Percentiles rank a stretch among this genome's conserved stretches.
Conservation (phyloP, 2,113 vertebrate genomes). For the Tupaia tana region DNA sequence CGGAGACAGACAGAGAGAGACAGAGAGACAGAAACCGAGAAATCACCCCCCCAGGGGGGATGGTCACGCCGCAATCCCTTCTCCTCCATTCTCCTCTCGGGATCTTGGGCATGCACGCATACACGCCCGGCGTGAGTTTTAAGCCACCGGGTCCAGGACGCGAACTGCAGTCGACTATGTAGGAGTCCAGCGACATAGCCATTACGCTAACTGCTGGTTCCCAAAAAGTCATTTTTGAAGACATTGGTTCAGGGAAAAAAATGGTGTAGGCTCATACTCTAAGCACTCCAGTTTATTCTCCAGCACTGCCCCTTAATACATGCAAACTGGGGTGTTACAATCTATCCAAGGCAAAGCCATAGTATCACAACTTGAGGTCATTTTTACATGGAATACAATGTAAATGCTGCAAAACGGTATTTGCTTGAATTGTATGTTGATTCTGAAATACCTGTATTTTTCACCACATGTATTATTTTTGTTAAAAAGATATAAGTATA, state of each 20-base stretch:
- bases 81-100: too few relatives aligned
- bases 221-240: neutral
- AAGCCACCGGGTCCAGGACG: too few relatives aligned
- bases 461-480: neutral
- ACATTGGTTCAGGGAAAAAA: neutral
- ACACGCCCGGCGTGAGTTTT: too few relatives aligned
- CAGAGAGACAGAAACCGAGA: too few relatives aligned
- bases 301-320: neutral
- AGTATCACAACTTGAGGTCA: neutral
- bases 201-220: too few relatives aligned
- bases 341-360: neutral
- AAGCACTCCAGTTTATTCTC: neutral
- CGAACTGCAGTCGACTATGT: too few relatives aligned
- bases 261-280: neutral
- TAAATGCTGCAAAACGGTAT: neutral
- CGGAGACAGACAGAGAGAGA: too few relatives aligned
- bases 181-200: too few relatives aligned
- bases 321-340: neutral
- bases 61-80: too few relatives aligned
- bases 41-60: too few relatives aligned
- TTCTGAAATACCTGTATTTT: neutral
- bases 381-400: neutral
- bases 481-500: neutral
- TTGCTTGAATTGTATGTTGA: too few relatives aligned
- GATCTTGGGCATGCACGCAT: too few relatives aligned